Evolutionary conservation across 2,888 invertebrate species (phyloP).

Genomic region (Dicyrtomina minuta): DNA sequence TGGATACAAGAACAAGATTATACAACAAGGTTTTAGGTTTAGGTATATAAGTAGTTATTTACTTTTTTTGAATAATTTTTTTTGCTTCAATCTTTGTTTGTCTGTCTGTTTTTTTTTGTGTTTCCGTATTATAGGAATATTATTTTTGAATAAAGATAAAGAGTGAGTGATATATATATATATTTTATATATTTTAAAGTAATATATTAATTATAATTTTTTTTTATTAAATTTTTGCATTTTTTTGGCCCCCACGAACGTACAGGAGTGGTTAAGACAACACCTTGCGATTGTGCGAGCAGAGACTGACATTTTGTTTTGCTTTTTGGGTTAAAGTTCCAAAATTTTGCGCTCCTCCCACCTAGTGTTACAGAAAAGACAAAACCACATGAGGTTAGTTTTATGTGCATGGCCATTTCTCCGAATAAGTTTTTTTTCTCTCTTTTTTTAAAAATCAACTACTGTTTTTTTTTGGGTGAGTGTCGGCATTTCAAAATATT

Average conservation of each 20-base stretch:
- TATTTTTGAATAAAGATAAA: neutral
- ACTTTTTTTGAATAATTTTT: neutral
- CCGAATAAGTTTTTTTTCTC: slow-evolving; percentile 34
- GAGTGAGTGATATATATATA: neutral
- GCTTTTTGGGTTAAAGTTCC: slow-evolving; percentile 53
- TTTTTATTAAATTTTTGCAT: too few species aligned
- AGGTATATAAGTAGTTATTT: neutral
- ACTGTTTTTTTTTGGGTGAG: neutral
- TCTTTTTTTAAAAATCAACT: neutral
- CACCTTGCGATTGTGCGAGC: slow-evolving; percentile 48
- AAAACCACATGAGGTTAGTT: slow-evolving; percentile 53
- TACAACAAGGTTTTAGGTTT: neutral
- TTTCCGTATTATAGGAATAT: neutral
- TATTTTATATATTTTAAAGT: neutral
- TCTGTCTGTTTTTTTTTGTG: too few species aligned
- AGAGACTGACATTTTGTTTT: slow-evolving; percentile 46
- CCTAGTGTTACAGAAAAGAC: slow-evolving; percentile 54
- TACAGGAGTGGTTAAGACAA: slow-evolving; percentile 43
- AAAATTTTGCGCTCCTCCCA: slow-evolving; percentile 53
- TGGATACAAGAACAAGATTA: too few species aligned
- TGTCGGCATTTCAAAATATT: neutral
- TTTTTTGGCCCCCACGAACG: slow-evolving; percentile 43
- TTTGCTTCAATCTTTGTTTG: too few species aligned
- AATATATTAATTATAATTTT: slow-evolving; percentile 9
- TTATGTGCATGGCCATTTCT: slow-evolving; percentile 32